Percentiles rank a stretch among this genome's conserved stretches.
Evolutionary conservation across 2,888 invertebrate genomes (phyloP).

Genomic region (Apamea sordens): DNA sequence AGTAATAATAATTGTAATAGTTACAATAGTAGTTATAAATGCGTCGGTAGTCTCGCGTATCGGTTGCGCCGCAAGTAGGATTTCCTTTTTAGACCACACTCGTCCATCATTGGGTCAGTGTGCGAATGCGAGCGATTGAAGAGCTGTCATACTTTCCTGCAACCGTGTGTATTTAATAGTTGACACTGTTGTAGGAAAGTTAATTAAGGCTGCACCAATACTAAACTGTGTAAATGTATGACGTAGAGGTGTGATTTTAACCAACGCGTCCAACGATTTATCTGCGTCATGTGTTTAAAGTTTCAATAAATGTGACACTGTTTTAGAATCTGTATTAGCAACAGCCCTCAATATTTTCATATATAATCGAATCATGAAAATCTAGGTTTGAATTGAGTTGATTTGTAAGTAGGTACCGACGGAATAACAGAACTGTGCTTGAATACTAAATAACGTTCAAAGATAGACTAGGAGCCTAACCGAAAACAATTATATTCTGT

Average conservation of each 20-base stretch:
- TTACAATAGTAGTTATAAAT: slow-evolving; percentile 77
- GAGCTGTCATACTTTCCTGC: slow-evolving; percentile 65
- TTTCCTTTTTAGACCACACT: slow-evolving; percentile 89
- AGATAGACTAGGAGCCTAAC: neutral
- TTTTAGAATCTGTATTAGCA: too few relatives aligned
- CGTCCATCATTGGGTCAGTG: slow-evolving; percentile 88
- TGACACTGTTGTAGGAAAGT: slow-evolving; percentile 7
- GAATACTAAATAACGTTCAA: slow-evolving; percentile 3
- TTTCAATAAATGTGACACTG: too few relatives aligned
- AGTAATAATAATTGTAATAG: slow-evolving; percentile 58
- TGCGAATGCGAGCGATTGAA: slow-evolving; percentile 78
- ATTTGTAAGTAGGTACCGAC: neutral
- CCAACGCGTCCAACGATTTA: neutral
- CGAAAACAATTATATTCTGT: slow-evolving; percentile 1
- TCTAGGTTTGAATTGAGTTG: neutral
- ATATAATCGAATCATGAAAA: neutral
- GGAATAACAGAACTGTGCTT: neutral
- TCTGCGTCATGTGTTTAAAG: neutral
- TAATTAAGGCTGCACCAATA: neutral
- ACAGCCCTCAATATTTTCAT: neutral
- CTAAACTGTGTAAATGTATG: slow-evolving; percentile 15
- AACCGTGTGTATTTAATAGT: slow-evolving; percentile 29
- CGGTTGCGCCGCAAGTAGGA: slow-evolving; percentile 88
- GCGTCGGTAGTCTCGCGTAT: slow-evolving; percentile 80
- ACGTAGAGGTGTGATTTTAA: neutral